Conservation (phyloP, 2,797 vertebrate species). For the Myotis vivesi region DNA sequence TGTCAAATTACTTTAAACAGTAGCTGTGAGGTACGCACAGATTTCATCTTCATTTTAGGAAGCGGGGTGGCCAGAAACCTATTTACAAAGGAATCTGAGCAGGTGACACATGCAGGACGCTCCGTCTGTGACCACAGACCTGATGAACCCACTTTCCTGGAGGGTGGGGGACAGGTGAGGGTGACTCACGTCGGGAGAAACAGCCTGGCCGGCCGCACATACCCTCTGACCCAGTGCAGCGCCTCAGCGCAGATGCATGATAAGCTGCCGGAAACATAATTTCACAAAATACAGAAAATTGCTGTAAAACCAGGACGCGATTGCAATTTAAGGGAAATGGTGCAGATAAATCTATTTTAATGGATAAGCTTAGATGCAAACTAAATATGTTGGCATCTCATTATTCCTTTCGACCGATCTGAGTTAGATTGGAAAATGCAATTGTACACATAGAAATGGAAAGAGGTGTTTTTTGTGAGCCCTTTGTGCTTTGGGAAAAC, state of each 20-base stretch:
- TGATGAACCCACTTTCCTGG: neutral
- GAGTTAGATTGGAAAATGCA: conserved; percentile 73
- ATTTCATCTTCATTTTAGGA: conserved; percentile 56
- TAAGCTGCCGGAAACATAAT: conserved; percentile 66
- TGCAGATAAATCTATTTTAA: conserved; percentile 87
- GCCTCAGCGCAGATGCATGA: conserved; percentile 10
- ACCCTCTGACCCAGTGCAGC: conserved; percentile 37
- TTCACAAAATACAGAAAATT: conserved; percentile 81
- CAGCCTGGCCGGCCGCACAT: neutral
- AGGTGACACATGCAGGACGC: neutral
- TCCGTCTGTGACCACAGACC: neutral
- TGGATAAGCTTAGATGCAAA: conserved; percentile 81
- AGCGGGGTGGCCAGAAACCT: conserved; percentile 20
- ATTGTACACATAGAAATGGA: neutral
- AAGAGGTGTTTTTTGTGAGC: conserved; percentile 1
- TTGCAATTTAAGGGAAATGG: conserved; percentile 85
- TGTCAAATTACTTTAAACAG: conserved; percentile 40
- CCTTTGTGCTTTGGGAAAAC: conserved; percentile 62
- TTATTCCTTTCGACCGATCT: conserved; percentile 80
- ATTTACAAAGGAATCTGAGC: conserved; percentile 23
- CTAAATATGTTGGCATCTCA: conserved; percentile 73
- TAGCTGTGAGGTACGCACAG: neutral
- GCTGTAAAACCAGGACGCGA: conserved; percentile 71
- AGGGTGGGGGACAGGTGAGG: neutral
- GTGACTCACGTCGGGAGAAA: neutral